Conservation (phyloP, 2,888 invertebrate species). For the Drosophila falleni region DNA sequence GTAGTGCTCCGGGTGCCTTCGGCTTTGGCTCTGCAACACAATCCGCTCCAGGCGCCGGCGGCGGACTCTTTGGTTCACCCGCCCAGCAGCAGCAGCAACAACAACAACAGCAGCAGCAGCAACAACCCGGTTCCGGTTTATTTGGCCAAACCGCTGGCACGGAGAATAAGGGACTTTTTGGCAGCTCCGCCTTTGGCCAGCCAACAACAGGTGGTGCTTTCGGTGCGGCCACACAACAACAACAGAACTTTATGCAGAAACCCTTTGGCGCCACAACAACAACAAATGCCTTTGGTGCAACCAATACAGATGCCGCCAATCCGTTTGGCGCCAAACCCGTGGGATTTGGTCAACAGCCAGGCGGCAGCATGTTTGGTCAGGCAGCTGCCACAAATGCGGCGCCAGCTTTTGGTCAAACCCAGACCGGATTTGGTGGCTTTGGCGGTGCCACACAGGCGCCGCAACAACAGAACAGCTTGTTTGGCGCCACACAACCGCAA, state of each 20-base stretch:
- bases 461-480: slow-evolving; percentile 77
- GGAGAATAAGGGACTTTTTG: slow-evolving; percentile 87
- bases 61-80: slow-evolving; percentile 86
- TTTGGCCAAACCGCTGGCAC: slow-evolving; percentile 86
- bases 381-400: slow-evolving; percentile 87
- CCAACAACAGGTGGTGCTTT: slow-evolving; percentile 84
- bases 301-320: slow-evolving; percentile 80
- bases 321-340: slow-evolving; percentile 83
- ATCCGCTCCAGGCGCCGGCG: slow-evolving; percentile 82
- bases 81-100: slow-evolving; percentile 84
- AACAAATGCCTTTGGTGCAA: neutral
- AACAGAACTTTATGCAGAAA: slow-evolving; percentile 89
- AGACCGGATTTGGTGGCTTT: slow-evolving; percentile 84
- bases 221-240: slow-evolving; percentile 87
- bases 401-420: slow-evolving; percentile 85
- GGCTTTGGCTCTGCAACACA: slow-evolving; percentile 87
- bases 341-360: slow-evolving; percentile 86
- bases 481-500: slow-evolving; percentile 80
- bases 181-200: slow-evolving; percentile 86
- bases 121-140: slow-evolving; percentile 84
- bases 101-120: slow-evolving; percentile 74
- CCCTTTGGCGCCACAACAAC: slow-evolving; percentile 85
- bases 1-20: slow-evolving; percentile 86
- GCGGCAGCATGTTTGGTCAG: slow-evolving; percentile 86
- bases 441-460: slow-evolving; percentile 78